Conservation (phyloP, 2,888 invertebrate genomes). For the Tetanocera ferruginea region DNA sequence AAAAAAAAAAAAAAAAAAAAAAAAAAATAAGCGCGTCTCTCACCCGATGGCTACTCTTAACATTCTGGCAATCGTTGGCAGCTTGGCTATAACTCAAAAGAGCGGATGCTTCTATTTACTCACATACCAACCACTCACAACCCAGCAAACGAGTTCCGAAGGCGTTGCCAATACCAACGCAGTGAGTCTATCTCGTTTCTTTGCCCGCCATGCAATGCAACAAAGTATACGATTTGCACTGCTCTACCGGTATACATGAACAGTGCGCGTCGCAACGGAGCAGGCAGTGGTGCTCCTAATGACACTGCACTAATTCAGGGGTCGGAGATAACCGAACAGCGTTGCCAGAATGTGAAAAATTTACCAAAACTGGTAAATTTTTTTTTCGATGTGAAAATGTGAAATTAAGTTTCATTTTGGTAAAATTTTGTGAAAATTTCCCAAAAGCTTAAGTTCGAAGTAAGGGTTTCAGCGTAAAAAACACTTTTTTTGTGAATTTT, state of each 20-base stretch:
- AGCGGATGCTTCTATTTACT: slow-evolving; percentile 21
- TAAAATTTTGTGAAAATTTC: too few relatives aligned
- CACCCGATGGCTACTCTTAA: slow-evolving; percentile 3
- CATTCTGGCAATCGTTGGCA: not conserved
- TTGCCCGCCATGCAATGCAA: not conserved
- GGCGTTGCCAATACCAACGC: slow-evolving; percentile 15
- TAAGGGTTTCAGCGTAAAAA: too few relatives aligned
- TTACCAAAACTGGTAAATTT: too few relatives aligned
- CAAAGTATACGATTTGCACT: not conserved
- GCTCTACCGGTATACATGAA: not conserved
- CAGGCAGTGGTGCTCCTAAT: not conserved
- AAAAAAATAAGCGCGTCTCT: not conserved
- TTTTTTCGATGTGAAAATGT: too few relatives aligned
- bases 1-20: slow-evolving; percentile 1
- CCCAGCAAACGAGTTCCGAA: not conserved
- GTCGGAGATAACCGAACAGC: not conserved
- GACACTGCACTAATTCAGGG: not conserved
- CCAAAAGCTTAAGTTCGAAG: too few relatives aligned
- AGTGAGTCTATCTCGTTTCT: not conserved
- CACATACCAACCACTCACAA: slow-evolving; percentile 17
- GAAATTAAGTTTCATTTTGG: too few relatives aligned
- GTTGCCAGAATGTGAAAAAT: too few relatives aligned
- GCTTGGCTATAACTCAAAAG: not conserved
- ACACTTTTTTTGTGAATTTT: too few relatives aligned
- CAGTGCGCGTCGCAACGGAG: not conserved